Base-by-base conservation (phyloP, 2,113 vertebrate genomes). In the Otocyon megalotis region DNA sequence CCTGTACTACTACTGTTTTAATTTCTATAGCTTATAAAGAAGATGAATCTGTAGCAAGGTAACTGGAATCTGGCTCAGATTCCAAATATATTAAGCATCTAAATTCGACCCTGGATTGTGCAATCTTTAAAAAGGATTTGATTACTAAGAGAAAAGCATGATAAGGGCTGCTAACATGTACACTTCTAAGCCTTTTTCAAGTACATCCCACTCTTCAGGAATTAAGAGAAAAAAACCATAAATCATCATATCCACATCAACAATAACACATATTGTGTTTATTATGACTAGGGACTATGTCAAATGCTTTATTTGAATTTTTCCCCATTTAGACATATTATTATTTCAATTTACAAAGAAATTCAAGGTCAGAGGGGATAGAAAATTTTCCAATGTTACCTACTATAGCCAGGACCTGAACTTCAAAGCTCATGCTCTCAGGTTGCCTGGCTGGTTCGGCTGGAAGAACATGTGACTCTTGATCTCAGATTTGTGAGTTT, bases 1-100 rank as follows among this genome's bases (percentile, higher is more conserved):
- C 19, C 28, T 79, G 12, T 43, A 72, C 32, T 76, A 86, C 28
- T 86, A 92, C n/a, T 65, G 32, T 88, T 97, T 91, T 90, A 80
- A 94, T 87, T 97, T 96, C 71, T 86, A 93, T 17, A 87, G 24
- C 76, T 56, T 83, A 83, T 30, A 94, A 94, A 87, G 83, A 97
- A 94, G 95, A 80, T 76, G 72, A 94, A 96, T 71, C 62, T 96
- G 16, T 48, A 93, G 58, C 60, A 54, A 97, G 48, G 19, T 63
- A 19, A 77, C 17, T 81, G 32, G n/a, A 94, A 93, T 97, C 58
- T 96, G 76, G 7, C 87, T 94, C 54, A 96, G 86, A 89, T 81
- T 92, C 15, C n/a, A 95, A 97, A 95, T 71, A 82, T 13, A 72
- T 60, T n/a, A 97, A 71, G 53, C 1, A 87, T 48, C 20, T 93